A percentile compares a stretch with the other conserved stretches of the same genome.
These are phyloP conservation scores for Cichlasoma orientale DNA, from an alignment of 2,797 vertebrate genomes.

Conservation along the genomic window DNA sequence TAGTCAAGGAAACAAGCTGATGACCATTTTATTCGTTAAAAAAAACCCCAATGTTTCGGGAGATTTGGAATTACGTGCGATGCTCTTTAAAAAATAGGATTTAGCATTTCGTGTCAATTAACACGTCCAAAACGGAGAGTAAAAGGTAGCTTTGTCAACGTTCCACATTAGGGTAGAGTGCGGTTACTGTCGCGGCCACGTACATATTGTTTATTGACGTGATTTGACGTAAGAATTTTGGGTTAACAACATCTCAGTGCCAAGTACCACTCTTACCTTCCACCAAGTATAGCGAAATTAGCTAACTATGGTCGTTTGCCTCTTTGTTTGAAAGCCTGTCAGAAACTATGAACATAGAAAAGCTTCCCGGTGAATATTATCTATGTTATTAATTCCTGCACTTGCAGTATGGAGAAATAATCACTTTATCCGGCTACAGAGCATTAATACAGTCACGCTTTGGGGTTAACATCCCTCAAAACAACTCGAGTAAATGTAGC, in stretches of 20 bases:
- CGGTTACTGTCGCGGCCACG: not conserved
- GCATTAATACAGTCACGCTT: not conserved
- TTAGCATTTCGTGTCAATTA: not conserved
- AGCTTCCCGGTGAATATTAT: not conserved
- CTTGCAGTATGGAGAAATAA: not conserved
- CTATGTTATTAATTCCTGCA: not conserved
- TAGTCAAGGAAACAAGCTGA: not conserved
- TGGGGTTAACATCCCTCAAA: not conserved
- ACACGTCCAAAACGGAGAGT: not conserved
- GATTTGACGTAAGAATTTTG: not conserved
- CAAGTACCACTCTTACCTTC: not conserved
- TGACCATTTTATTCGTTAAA: not conserved
- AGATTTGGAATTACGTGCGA: not conserved
- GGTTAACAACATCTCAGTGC: not conserved
- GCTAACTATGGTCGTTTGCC: not conserved
- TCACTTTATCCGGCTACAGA: not conserved
- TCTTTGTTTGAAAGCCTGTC: not conserved
- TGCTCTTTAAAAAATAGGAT: not conserved
- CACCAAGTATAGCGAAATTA: conserved; percentile 1
- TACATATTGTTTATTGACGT: not conserved
- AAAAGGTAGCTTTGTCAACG: not conserved
- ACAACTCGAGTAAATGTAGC: not conserved
- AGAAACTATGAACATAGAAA: not conserved
- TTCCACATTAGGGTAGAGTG: not conserved
- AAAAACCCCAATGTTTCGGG: not conserved